phyloP scores from a whole-genome alignment of 2,888 invertebrate species.

The Tetranychus truncatus region DNA sequence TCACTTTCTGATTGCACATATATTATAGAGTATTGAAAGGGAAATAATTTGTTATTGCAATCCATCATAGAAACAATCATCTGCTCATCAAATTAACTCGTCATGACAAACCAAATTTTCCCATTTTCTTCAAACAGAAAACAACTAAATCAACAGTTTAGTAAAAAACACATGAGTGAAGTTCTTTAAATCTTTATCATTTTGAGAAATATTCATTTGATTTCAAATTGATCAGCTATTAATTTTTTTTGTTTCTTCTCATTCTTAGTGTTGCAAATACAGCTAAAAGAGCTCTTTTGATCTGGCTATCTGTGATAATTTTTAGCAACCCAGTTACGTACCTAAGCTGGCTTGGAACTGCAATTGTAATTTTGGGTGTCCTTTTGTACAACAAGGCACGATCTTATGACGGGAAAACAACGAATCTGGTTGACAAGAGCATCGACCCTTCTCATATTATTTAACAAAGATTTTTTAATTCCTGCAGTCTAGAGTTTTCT shows the following conservation, averaged over 20 bases:
- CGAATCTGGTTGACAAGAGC: background rate
- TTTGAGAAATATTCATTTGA: background rate
- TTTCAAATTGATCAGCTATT: background rate
- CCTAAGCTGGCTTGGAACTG: slow-evolving; percentile 51
- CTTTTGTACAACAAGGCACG: slow-evolving; percentile 46
- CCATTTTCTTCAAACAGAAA: no score
- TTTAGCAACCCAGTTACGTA: slow-evolving; percentile 55
- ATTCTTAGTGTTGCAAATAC: slow-evolving; percentile 52
- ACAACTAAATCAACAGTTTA: no score
- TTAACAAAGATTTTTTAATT: background rate
- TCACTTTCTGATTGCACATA: background rate
- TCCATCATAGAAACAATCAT: background rate
- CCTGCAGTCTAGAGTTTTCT: no score
- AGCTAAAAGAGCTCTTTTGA: slow-evolving; percentile 54
- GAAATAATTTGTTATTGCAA: background rate
- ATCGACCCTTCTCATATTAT: background rate
- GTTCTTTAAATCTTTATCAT: background rate
- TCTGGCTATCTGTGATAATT: slow-evolving; percentile 53
- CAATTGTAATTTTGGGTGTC: slow-evolving; percentile 51
- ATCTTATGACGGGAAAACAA: slow-evolving; percentile 1
- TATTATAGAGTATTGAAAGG: background rate
- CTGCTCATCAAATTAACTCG: background rate
- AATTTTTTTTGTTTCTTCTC: slow-evolving; percentile 18
- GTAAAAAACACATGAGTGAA: no score
- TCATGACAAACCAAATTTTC: no score